Conservation (phyloP, 2,888 invertebrate genomes). For the Agriotes lineatus region DNA sequence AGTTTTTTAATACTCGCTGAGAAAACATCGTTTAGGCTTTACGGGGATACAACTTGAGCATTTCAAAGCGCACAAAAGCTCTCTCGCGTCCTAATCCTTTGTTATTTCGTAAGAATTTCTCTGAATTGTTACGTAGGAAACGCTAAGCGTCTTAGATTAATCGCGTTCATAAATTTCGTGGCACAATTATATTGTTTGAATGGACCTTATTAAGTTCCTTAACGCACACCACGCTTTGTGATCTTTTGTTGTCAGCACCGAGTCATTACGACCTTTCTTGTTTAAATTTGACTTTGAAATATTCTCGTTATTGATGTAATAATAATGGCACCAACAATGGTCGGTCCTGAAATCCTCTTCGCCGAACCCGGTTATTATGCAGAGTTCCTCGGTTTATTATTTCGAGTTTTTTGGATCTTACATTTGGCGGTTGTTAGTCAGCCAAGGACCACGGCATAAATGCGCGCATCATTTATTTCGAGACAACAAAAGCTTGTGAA, state of each 20-base stretch:
- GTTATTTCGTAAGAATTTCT: conserved; percentile 31
- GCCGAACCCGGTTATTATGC: conserved; percentile 24
- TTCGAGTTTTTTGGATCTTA: conserved; percentile 1
- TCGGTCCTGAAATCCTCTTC: background rate
- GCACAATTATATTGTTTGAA: conserved; percentile 50
- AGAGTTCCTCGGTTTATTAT: conserved; percentile 11
- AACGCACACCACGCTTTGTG: conserved; percentile 27
- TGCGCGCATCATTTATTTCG: conserved; percentile 34
- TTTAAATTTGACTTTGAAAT: conserved; percentile 49
- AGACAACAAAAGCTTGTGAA: conserved; percentile 33
- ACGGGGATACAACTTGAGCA: conserved; percentile 26
- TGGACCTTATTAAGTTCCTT: conserved; percentile 45
- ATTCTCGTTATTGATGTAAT: conserved; percentile 40
- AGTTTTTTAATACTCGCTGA: conserved; percentile 32
- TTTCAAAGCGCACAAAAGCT: conserved; percentile 18
- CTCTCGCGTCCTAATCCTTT: conserved; percentile 19
- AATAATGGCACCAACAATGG: conserved; percentile 21
- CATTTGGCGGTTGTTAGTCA: conserved; percentile 33
- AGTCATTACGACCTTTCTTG: conserved; percentile 47
- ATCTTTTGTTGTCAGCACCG: conserved; percentile 40
- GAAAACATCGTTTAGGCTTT: conserved; percentile 36
- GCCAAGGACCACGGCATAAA: conserved; percentile 21
- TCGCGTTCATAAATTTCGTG: conserved; percentile 48
- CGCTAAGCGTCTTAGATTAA: conserved; percentile 45
- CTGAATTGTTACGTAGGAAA: conserved; percentile 35